Evolutionary conservation across 2,888 invertebrate genomes (phyloP), one percentile per base, ranked within the genome.

Genomic region (Allolobophora icterica): DNA sequence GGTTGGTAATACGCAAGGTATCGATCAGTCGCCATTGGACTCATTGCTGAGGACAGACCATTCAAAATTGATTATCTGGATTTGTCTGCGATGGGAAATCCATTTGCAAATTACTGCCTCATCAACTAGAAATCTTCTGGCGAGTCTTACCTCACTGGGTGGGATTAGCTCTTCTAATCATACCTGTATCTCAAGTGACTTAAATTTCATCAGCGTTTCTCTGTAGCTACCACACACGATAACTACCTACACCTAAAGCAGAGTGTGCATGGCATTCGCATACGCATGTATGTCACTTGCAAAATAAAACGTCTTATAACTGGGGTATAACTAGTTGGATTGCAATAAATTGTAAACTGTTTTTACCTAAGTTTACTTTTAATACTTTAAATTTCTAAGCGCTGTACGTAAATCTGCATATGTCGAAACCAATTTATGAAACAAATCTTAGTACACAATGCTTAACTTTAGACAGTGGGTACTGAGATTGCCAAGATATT

Each of bases 241-340:
- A 71, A 4, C 52, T 24, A 71, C 1, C 52, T 24, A 71, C 1
- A 8, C 71, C 71, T 71, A 17, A 30, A 71, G n/a, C 71, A 71
- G 71, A n/a, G 71, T 71, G 30, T 4, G 11, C 8, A 8, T n/a
- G 24, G 24, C 45, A 30, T 58, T 24, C 30, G 71, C 8, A 1
- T 71, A 71, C 6, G 6, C 13, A 71, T 11, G 71, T 13, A 71
- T n/a, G 71, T n/a, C 71, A n/a, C 30, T 71, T 71, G 71, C 71
- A 71, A 71, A 71, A n/a, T n/a, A 71, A 71, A 71, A 71, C 71
- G n/a, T 71, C 71, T n/a, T n/a, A n/a, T n/a, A n/a, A n/a, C n/a
- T n/a, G n/a, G n/a, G n/a, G n/a, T n/a, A n/a, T n/a, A n/a, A n/a
- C n/a, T n/a, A n/a, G n/a, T n/a, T n/a, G n/a, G n/a, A n/a, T n/a